Percentiles rank a stretch among this genome's conserved stretches.
These are phyloP conservation scores for Centruroides vittatus DNA, from an alignment of 1,140 invertebrate genomes.

Conservation along the genomic window DNA sequence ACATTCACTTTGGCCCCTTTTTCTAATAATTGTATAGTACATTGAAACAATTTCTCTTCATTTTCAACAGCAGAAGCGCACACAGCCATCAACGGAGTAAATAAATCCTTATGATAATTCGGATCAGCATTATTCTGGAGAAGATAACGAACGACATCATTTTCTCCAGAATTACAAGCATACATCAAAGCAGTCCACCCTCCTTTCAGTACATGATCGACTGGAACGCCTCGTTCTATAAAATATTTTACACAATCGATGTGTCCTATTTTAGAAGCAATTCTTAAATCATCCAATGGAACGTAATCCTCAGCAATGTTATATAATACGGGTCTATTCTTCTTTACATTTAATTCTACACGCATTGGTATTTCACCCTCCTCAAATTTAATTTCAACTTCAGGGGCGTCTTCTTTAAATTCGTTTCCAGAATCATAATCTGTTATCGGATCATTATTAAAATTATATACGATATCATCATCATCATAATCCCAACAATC, in stretches of 20 bases:
- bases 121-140: constrained; percentile 32
- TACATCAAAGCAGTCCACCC: constrained; percentile 39
- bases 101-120: constrained; percentile 35
- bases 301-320: too few relatives aligned
- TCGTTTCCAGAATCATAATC: too few relatives aligned
- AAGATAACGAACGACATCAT: constrained; percentile 28
- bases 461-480: too few relatives aligned
- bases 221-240: constrained; percentile 22
- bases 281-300: too few relatives aligned
- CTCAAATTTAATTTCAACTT: too few relatives aligned
- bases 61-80: constrained; percentile 28
- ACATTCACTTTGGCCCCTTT: constrained; percentile 31
- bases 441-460: too few relatives aligned
- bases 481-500: too few relatives aligned
- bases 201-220: constrained; percentile 28
- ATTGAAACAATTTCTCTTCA: constrained; percentile 25
- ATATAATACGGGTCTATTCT: too few relatives aligned
- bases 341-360: too few relatives aligned
- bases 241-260: neutral
- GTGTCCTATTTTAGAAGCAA: too few relatives aligned
- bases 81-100: constrained; percentile 37
- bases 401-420: too few relatives aligned
- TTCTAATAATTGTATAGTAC: constrained; percentile 31
- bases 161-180: constrained; percentile 29
- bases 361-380: too few relatives aligned